Percentiles rank a stretch among this genome's conserved stretches.
phyloP scores from a whole-genome alignment of 2,797 vertebrate genomes.

The Phoxinus dragarum region DNA sequence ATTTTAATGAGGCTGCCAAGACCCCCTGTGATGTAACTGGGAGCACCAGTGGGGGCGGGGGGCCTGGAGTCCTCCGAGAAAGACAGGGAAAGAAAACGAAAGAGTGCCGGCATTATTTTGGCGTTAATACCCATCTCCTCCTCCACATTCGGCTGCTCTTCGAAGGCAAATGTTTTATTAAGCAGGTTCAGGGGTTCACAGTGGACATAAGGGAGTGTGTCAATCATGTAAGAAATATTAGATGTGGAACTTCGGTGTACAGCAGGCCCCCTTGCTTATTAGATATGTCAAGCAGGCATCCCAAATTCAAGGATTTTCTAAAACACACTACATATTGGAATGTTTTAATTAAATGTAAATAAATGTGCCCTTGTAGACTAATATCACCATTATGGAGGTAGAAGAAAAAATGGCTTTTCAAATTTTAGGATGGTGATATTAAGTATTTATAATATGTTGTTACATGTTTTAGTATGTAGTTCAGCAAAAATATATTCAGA shows the following conservation, averaged over 20 bases:
- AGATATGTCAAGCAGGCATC: constrained; percentile 5
- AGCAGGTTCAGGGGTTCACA: constrained; percentile 77
- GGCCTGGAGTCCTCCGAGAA: constrained; percentile 45
- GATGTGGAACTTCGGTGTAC: constrained; percentile 27
- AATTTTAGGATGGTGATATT: constrained; percentile 1
- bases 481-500: neutral
- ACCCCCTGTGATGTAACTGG: constrained; percentile 80
- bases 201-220: constrained; percentile 72
- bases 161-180: constrained; percentile 82
- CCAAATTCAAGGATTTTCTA: constrained; percentile 30
- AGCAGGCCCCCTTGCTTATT: constrained; percentile 6
- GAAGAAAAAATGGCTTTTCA: neutral
- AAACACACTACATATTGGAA: neutral
- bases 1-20: constrained; percentile 82
- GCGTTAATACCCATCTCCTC: constrained; percentile 25
- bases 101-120: constrained; percentile 64
- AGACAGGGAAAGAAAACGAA: constrained; percentile 44
- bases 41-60: constrained; percentile 63
- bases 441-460: neutral
- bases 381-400: constrained; percentile 2
- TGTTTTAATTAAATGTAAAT: constrained; percentile 43
- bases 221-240: constrained; percentile 71
- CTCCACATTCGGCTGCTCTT: constrained; percentile 61
- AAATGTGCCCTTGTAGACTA: constrained; percentile 5
- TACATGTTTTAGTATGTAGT: neutral